These are phyloP conservation scores for Chymomyza fuscimana DNA, from an alignment of 2,888 invertebrate species.

Conservation along the genomic window DNA sequence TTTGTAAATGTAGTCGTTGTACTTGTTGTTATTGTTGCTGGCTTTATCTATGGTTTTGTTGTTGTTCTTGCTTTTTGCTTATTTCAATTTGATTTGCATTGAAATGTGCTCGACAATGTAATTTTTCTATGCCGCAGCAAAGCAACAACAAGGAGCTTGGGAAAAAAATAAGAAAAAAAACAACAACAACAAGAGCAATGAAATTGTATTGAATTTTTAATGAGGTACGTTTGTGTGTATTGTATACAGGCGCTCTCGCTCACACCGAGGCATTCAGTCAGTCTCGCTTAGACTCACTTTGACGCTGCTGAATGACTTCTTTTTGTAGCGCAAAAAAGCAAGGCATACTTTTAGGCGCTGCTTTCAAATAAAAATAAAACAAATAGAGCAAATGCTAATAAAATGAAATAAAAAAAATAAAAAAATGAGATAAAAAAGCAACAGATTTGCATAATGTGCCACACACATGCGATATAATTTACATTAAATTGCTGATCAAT, in stretches of 20 bases:
- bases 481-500: slow-evolving; percentile 74
- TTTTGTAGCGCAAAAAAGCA: slow-evolving; percentile 5
- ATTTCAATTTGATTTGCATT: slow-evolving; percentile 73
- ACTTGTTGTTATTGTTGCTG: not conserved
- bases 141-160: slow-evolving; percentile 11
- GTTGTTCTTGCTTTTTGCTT: slow-evolving; percentile 9
- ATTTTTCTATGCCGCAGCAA: slow-evolving; percentile 39
- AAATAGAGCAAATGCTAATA: slow-evolving; percentile 53
- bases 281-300: not conserved
- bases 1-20: not conserved
- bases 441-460: slow-evolving; percentile 13
- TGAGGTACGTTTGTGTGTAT: slow-evolving; percentile 42
- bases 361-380: slow-evolving; percentile 48
- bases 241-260: no score
- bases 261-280: not conserved
- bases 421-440: slow-evolving; percentile 19
- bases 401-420: slow-evolving; percentile 60
- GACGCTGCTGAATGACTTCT: not conserved
- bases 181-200: slow-evolving; percentile 45
- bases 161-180: slow-evolving; percentile 14
- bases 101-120: slow-evolving; percentile 53
- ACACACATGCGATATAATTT: slow-evolving; percentile 65
- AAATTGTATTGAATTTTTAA: slow-evolving; percentile 71
- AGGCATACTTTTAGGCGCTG: not conserved
- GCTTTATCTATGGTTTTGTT: slow-evolving; percentile 4